Percentiles rank a stretch among this genome's conserved stretches.
phyloP scores from a whole-genome alignment of 2,113 vertebrate species.

The Saccopteryx leptura region DNA sequence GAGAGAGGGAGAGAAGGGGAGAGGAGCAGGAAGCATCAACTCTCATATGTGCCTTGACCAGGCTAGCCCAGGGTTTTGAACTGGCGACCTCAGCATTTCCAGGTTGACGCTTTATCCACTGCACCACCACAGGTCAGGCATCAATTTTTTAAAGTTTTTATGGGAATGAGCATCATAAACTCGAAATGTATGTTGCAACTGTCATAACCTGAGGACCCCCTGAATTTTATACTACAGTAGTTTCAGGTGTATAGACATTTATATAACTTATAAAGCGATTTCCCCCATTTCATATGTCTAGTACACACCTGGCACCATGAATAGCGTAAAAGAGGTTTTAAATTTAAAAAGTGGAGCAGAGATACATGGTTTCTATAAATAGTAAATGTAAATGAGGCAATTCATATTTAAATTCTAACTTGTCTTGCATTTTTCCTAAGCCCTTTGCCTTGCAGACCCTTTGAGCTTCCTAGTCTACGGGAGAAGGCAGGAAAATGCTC shows the following conservation, averaged over 20 bases:
- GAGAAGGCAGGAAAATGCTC: background rate
- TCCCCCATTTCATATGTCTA: background rate
- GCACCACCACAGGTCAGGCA: too few species aligned
- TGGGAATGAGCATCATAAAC: too few species aligned
- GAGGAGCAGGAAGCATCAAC: too few species aligned
- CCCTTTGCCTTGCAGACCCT: background rate
- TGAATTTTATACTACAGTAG: too few species aligned
- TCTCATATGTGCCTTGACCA: too few species aligned
- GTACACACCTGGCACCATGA: background rate
- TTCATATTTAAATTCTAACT: background rate
- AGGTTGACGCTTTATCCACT: too few species aligned
- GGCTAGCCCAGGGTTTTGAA: too few species aligned
- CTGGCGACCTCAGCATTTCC: too few species aligned
- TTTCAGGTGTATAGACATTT: background rate
- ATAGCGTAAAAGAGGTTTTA: background rate
- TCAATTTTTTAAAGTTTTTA: too few species aligned
- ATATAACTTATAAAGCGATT: background rate
- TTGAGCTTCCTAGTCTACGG: accelerated
- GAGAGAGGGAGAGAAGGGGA: too few species aligned
- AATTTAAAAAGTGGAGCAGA: background rate
- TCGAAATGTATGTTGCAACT: too few species aligned
- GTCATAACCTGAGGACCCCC: too few species aligned
- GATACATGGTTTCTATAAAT: background rate
- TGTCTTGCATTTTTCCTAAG: background rate
- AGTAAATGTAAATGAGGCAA: background rate